Conservation (phyloP, 2,888 invertebrate species). For the Branchellion lobata region DNA sequence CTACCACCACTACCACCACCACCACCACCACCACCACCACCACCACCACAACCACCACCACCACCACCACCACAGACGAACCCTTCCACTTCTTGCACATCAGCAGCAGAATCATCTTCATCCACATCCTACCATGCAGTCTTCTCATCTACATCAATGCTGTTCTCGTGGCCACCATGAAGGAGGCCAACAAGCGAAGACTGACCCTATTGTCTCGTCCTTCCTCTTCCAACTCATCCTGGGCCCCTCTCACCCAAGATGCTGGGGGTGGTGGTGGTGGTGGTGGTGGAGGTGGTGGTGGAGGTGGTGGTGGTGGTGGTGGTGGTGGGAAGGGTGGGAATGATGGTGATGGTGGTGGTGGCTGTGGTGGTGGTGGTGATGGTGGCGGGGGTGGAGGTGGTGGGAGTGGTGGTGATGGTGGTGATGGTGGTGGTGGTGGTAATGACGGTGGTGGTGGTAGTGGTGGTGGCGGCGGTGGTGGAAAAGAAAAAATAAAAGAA, state of each 20-base stretch:
- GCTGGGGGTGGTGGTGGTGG: neutral
- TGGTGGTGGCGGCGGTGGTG: too few relatives aligned
- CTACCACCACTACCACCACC: too few relatives aligned
- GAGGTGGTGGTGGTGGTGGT: too few relatives aligned
- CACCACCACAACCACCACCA: too few relatives aligned
- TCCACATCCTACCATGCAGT: conserved; percentile 83
- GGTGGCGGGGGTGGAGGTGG: neutral
- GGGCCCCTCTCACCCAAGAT: neutral
- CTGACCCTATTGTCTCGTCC: conserved; percentile 69
- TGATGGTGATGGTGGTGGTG: too few relatives aligned
- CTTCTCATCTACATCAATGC: conserved; percentile 82
- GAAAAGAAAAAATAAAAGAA: too few relatives aligned
- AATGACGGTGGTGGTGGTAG: too few relatives aligned
- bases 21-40: too few relatives aligned
- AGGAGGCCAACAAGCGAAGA: conserved; percentile 75
- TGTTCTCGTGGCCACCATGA: conserved; percentile 78
- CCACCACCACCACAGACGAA: neutral
- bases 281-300: neutral
- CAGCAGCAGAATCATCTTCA: conserved; percentile 64
- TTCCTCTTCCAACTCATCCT: neutral
- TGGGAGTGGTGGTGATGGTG: too few relatives aligned
- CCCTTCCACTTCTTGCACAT: conserved; percentile 23
- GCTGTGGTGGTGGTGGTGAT: neutral
- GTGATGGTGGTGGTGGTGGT: too few relatives aligned
- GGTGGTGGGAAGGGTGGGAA: too few relatives aligned